These are phyloP conservation scores for Apodemus agrarius DNA, from an alignment of 2,797 vertebrate species.

Conservation along the genomic window DNA sequence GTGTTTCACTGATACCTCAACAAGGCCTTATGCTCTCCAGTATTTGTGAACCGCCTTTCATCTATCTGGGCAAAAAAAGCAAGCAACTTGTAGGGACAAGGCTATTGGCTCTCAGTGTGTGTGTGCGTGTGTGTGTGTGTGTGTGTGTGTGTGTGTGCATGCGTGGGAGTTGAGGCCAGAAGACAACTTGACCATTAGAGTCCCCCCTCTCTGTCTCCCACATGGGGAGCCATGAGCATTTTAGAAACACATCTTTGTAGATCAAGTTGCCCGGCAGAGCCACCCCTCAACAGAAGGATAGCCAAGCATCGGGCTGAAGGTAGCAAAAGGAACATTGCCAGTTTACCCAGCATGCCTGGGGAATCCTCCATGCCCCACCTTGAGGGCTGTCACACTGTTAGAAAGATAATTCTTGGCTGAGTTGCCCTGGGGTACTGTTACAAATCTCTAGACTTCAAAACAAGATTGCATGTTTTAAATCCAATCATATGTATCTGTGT, in stretches of 20 bases:
- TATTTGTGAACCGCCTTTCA: neutral
- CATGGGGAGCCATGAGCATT: neutral
- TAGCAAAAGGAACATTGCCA: neutral
- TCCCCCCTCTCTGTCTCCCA: neutral
- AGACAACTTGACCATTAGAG: neutral
- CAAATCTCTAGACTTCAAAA: constrained; percentile 22
- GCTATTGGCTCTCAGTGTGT: neutral
- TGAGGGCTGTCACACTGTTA: neutral
- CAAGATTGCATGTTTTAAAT: neutral
- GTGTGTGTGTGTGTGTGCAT: neutral
- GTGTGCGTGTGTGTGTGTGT: too few species aligned
- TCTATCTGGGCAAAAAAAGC: neutral
- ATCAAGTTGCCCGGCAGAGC: neutral
- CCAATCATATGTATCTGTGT: neutral
- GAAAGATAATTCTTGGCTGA: neutral
- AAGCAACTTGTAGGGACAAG: neutral
- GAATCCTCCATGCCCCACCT: neutral
- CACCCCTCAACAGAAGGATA: neutral
- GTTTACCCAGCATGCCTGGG: neutral
- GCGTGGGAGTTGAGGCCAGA: neutral
- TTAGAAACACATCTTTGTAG: neutral
- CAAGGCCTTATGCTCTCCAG: accelerated
- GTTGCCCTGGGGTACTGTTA: neutral
- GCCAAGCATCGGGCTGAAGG: neutral
- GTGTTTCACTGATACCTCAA: accelerated